Evolutionary conservation across 2,797 vertebrate genomes (phyloP).

Genomic region (Alcedo quadribrachys): DNA sequence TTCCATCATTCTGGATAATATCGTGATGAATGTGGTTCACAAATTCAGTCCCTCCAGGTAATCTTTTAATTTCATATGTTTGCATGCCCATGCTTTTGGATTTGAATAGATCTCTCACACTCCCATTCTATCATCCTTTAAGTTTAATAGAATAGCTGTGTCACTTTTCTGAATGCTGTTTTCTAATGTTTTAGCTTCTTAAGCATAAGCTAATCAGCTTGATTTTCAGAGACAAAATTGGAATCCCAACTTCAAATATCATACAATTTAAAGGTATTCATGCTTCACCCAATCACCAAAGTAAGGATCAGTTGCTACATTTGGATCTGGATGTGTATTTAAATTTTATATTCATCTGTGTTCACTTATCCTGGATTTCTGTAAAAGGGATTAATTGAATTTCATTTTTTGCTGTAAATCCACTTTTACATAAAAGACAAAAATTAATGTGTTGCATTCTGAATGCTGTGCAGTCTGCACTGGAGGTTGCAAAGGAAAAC

Average conservation of each 20-base stretch:
- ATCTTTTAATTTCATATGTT: constrained; percentile 32
- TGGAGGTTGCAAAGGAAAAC: neutral
- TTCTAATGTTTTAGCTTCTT: constrained; percentile 32
- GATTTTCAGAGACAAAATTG: constrained; percentile 39
- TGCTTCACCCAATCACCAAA: constrained; percentile 7
- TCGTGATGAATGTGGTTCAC: neutral
- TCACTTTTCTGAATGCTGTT: neutral
- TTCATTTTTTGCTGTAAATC: constrained; percentile 39
- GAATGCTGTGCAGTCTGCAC: neutral
- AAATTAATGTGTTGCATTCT: constrained; percentile 28
- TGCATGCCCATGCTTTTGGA: neutral
- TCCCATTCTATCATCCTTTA: neutral
- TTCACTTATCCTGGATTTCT: constrained; percentile 20
- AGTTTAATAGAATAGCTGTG: neutral
- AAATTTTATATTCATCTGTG: constrained; percentile 4
- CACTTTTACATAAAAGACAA: constrained; percentile 26
- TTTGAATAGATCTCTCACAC: neutral
- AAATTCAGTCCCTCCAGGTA: neutral
- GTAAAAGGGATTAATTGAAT: constrained; percentile 44
- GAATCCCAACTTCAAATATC: constrained; percentile 35
- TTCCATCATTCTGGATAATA: constrained; percentile 12
- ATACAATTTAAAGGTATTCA: neutral
- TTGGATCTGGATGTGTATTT: constrained; percentile 20
- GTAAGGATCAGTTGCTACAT: constrained; percentile 1
- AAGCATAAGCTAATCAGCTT: constrained; percentile 10